phyloP scores from a whole-genome alignment of 2,113 vertebrate species.

The Epinephelus lanceolatus region DNA sequence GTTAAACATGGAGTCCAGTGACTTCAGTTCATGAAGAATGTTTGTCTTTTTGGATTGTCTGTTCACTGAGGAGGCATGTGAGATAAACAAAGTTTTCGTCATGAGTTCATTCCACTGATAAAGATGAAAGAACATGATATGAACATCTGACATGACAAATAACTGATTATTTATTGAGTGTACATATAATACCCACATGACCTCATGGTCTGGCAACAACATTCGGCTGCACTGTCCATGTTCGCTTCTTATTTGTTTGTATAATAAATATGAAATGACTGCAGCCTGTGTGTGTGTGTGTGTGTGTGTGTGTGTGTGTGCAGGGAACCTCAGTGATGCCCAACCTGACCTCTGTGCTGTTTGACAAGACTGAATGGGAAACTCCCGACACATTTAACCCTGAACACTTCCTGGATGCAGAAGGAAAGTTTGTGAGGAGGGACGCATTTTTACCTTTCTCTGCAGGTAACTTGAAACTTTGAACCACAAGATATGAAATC shows the following conservation, averaged over 20 bases:
- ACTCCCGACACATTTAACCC: slow-evolving; percentile 88
- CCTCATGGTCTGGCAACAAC: background rate
- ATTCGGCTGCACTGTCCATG: no score
- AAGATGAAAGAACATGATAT: no score
- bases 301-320: background rate
- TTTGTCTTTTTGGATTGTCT: no score
- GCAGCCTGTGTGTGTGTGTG: background rate
- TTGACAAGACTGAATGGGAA: slow-evolving; percentile 86
- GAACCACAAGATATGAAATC: background rate
- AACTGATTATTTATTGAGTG: no score
- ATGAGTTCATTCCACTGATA: no score
- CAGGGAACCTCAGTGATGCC: slow-evolving; percentile 86
- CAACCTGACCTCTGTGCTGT: slow-evolving; percentile 88
- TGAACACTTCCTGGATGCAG: slow-evolving; percentile 87
- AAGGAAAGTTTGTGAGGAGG: slow-evolving; percentile 86
- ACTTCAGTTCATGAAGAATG: no score
- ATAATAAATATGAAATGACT: background rate
- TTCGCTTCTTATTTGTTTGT: background rate
- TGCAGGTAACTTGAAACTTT: slow-evolving; percentile 78
- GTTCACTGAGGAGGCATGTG: no score
- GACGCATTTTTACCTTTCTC: slow-evolving; percentile 90
- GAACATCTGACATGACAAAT: no score
- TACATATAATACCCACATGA: no score
- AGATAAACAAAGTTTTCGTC: no score
- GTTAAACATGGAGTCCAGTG: no score